Conservation (phyloP, 1,140 invertebrate genomes). For the Papilio dardanus region DNA sequence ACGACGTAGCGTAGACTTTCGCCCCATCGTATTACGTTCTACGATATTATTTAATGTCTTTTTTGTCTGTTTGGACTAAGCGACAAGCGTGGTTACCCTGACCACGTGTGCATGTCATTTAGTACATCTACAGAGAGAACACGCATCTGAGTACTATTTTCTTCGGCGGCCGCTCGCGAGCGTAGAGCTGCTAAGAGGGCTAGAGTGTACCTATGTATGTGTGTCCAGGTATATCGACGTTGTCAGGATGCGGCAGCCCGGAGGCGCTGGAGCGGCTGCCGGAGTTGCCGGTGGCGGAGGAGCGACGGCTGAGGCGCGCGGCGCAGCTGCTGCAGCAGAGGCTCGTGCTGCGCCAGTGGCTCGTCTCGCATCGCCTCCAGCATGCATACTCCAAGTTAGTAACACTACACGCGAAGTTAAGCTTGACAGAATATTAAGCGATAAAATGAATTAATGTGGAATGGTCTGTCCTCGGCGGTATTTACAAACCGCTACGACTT, state of each 20-base stretch:
- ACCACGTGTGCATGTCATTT: too few relatives aligned
- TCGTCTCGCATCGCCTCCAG: constrained; percentile 88
- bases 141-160: too few relatives aligned
- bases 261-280: constrained; percentile 87
- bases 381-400: constrained; percentile 89
- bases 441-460: too few relatives aligned
- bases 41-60: not conserved
- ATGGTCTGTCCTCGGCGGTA: too few relatives aligned
- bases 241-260: constrained; percentile 88
- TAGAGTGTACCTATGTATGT: too few relatives aligned
- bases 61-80: too few relatives aligned
- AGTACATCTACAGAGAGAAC: too few relatives aligned
- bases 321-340: constrained; percentile 90
- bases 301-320: constrained; percentile 89
- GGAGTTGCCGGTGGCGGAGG: constrained; percentile 90
- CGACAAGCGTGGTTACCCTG: too few relatives aligned
- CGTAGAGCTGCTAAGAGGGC: too few relatives aligned
- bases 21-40: not conserved
- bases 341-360: constrained; percentile 91
- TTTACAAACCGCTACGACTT: too few relatives aligned
- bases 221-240: constrained; percentile 88
- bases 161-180: too few relatives aligned
- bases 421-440: not conserved
- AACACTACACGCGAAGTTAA: too few relatives aligned
- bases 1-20: not conserved